Evolutionary conservation across 1,140 invertebrate species (phyloP), one percentile per base, ranked within the genome.

Genomic region (Diorhabda sublineata): DNA sequence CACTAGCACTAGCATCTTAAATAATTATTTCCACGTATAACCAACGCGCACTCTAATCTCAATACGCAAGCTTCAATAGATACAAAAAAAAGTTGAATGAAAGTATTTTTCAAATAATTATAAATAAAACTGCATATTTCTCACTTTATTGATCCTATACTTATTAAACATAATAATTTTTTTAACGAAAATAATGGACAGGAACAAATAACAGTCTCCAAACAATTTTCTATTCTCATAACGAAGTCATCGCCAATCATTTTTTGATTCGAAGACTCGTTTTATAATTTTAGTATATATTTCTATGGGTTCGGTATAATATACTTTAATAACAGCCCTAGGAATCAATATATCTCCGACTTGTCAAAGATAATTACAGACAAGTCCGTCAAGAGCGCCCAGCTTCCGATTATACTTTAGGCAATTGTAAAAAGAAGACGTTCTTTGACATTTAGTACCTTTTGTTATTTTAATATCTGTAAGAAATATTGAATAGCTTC

Each of bases 341-440:
- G 63, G 67, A 71, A 69, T 71, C 73, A 73, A 74, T 74, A 74
- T 73, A 74, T 74, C 71, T 74, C 73, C 67, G 67, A 71, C 71
- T 73, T 73, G 73, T 74, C 73, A 74, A 72, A 74, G 68, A 69
- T 70, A 74, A 74, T 74, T 72, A 72, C 71, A 71, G 70, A 45
- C 45, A 61, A 43, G 69, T 67, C 67, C 73, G 73, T 74, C 73
- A 74, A 73, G 66, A 67, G 64, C 42, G 58, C 42, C 47, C 68
- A 65, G 71, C 73, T 74, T 74, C 73, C 71, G 73, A 74, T 71
- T 70, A 52, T 56, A 65, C 72, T 69, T 64, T 69, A 70, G 70
- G 70, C 71, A 64, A 59, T 8, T 11, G 11, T 6, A 42, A 60
- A 42, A 11, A 60, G 47, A 52, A 52, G 47, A 52, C 2, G 6